phyloP scores from a whole-genome alignment of 2,113 vertebrate species.

The Paracanthobrama guichenoti region DNA sequence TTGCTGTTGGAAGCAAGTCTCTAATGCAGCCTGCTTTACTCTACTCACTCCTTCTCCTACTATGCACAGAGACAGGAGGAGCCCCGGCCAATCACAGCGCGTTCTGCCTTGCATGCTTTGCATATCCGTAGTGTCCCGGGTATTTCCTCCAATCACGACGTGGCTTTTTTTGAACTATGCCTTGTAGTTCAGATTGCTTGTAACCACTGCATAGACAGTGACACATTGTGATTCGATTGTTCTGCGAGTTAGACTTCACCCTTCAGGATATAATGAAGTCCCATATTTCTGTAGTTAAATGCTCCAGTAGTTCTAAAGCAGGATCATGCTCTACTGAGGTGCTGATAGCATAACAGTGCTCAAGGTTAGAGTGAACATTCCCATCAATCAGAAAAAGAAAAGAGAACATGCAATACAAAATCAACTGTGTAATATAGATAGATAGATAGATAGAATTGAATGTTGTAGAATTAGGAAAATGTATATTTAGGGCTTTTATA shows the following conservation, averaged over 20 bases:
- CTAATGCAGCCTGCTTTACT: constrained; percentile 23
- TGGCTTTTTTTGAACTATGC: not conserved
- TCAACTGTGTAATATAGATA: not conserved
- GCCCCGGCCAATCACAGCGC: constrained; percentile 49
- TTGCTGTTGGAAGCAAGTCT: constrained; percentile 26
- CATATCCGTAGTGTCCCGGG: constrained; percentile 50
- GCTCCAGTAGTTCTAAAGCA: constrained; percentile 8
- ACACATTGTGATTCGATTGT: constrained; percentile 3
- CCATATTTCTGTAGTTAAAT: constrained; percentile 45
- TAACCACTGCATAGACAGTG: constrained; percentile 9
- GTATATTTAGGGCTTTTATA: too few relatives aligned
- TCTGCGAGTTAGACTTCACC: constrained; percentile 50
- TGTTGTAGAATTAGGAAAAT: too few relatives aligned
- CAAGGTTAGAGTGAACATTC: constrained; percentile 42
- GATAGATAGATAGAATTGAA: too few relatives aligned
- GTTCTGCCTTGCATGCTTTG: constrained; percentile 43
- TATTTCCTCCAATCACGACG: constrained; percentile 38
- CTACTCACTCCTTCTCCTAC: constrained; percentile 27
- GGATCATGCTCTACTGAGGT: constrained; percentile 27
- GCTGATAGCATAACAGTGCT: not conserved
- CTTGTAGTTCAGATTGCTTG: constrained; percentile 30
- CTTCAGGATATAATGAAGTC: constrained; percentile 23
- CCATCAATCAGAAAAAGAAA: not conserved
- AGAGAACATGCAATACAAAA: not conserved
- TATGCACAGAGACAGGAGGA: constrained; percentile 36